These are phyloP conservation scores for Torymus aiolomorphi DNA, from an alignment of 2,888 invertebrate species.

Conservation along the genomic window DNA sequence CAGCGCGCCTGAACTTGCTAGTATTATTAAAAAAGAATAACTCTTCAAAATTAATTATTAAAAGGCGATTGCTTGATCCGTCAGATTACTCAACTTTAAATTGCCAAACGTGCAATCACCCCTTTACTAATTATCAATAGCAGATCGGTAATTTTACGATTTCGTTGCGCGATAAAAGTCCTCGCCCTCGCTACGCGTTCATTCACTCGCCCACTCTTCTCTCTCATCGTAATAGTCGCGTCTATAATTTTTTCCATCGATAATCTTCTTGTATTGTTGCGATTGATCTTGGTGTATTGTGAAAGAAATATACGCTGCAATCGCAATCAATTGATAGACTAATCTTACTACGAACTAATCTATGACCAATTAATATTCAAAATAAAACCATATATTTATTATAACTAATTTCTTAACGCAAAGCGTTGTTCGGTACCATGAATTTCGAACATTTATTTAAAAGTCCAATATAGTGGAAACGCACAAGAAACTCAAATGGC, in stretches of 20 bases:
- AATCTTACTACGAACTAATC: too few species aligned
- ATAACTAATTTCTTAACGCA: too few species aligned
- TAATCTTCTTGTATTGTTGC: not conserved
- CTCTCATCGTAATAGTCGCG: constrained; percentile 12
- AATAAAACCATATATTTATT: too few species aligned
- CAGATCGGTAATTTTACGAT: constrained; percentile 45
- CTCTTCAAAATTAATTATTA: constrained; percentile 38
- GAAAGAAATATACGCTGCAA: too few species aligned
- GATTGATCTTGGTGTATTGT: not conserved
- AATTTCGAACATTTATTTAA: too few species aligned
- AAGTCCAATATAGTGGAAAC: too few species aligned
- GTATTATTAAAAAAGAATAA: not conserved
- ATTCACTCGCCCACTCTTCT: constrained; percentile 29
- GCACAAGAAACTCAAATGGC: too few species aligned
- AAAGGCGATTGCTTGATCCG: constrained; percentile 23
- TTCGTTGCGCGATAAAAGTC: constrained; percentile 32
- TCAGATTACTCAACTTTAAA: constrained; percentile 17
- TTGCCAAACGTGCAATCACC: constrained; percentile 24
- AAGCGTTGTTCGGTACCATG: too few species aligned
- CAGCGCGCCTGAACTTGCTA: too few species aligned
- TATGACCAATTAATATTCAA: too few species aligned
- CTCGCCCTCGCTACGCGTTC: not conserved
- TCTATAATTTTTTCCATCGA: not conserved
- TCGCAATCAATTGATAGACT: too few species aligned
- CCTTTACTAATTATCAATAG: constrained; percentile 46